These are phyloP conservation scores for Elysia chlorotica DNA, from an alignment of 1,140 invertebrate species.

Conservation along the genomic window DNA sequence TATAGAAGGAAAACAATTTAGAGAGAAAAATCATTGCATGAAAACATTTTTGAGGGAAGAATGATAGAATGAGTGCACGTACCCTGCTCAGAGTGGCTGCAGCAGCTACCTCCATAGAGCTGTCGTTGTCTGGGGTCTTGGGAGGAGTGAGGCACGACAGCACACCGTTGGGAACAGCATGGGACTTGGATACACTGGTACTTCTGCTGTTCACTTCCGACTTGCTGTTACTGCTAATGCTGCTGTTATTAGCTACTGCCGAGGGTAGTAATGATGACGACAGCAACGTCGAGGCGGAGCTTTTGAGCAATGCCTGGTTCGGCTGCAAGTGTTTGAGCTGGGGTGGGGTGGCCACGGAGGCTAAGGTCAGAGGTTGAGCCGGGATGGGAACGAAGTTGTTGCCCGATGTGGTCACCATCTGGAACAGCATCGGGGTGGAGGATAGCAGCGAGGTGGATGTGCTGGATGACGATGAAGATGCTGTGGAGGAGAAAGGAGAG, in stretches of 20 bases:
- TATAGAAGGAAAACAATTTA: background rate
- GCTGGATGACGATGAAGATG: background rate
- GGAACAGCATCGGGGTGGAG: constrained; percentile 13
- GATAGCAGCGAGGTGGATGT: background rate
- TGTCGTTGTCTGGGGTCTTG: constrained; percentile 7
- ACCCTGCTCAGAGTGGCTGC: constrained; percentile 13
- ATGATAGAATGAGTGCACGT: background rate
- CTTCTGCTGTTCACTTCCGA: too few species aligned
- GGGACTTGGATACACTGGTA: constrained; percentile 1
- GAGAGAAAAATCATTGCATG: background rate
- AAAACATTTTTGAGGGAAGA: background rate
- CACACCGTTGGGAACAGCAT: constrained; percentile 10
- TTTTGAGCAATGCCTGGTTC: too few species aligned
- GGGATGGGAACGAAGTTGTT: constrained; percentile 1
- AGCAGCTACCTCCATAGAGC: constrained; percentile 11
- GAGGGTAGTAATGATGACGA: too few species aligned
- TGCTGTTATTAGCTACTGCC: too few species aligned
- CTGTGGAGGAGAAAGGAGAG: background rate
- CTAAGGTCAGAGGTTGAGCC: constrained; percentile 7
- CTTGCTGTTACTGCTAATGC: too few species aligned
- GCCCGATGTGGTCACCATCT: constrained; percentile 12
- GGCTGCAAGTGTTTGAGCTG: constrained; percentile 14
- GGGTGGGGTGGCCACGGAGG: constrained; percentile 9
- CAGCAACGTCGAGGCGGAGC: too few species aligned
- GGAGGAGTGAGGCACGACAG: constrained; percentile 22